These are phyloP conservation scores for Omphaloscelis lunosa DNA, from an alignment of 2,888 invertebrate species.

Conservation along the genomic window DNA sequence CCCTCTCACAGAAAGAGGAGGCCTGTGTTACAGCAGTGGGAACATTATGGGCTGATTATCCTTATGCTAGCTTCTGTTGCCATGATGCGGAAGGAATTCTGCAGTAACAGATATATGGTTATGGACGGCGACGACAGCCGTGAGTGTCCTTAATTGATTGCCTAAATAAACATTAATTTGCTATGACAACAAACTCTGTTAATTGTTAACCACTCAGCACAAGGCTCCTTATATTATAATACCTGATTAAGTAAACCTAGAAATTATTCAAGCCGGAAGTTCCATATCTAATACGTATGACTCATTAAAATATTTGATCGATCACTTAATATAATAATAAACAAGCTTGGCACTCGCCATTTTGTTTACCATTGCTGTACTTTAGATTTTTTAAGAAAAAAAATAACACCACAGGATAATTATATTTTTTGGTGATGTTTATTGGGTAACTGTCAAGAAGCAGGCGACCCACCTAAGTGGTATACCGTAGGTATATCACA, in stretches of 20 bases:
- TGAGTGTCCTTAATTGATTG: slow-evolving; percentile 3
- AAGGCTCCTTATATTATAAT: slow-evolving; percentile 13
- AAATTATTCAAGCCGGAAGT: slow-evolving; percentile 34
- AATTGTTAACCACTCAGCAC: slow-evolving; percentile 43
- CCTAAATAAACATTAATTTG: slow-evolving; percentile 30
- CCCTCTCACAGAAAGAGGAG: too few relatives aligned
- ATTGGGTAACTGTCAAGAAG: too few relatives aligned
- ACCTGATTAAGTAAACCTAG: slow-evolving; percentile 28
- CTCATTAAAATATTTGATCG: slow-evolving; percentile 40
- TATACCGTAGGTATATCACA: too few relatives aligned
- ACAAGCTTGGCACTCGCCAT: slow-evolving; percentile 16
- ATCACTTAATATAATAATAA: slow-evolving; percentile 34
- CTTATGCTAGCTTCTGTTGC: background rate
- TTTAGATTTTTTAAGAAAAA: background rate
- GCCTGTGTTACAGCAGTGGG: too few relatives aligned
- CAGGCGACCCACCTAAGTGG: too few relatives aligned
- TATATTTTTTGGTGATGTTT: too few relatives aligned
- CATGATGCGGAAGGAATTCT: background rate
- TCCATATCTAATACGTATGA: slow-evolving; percentile 13
- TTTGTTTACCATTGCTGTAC: slow-evolving; percentile 16
- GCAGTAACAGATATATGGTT: background rate
- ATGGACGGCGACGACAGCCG: background rate
- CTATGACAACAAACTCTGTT: slow-evolving; percentile 18
- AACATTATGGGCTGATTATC: too few relatives aligned
- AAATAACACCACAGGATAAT: background rate